A percentile compares a stretch with the other conserved stretches of the same genome.
Conservation (phyloP, 1,140 invertebrate genomes). For the Centruroides vittatus region DNA sequence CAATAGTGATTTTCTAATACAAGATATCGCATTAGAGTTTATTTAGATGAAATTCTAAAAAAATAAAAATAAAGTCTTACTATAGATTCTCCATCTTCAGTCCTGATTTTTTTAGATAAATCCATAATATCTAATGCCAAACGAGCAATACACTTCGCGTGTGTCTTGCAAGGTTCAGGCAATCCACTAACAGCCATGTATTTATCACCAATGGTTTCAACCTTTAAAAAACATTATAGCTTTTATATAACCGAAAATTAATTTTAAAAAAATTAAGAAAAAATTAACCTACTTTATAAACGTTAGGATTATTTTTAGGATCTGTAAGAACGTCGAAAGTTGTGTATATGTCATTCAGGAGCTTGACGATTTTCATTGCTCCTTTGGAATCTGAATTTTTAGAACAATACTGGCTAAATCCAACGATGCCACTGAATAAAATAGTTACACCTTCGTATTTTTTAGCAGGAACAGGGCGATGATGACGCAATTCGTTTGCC, state of each 20-base stretch:
- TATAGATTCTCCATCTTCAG: conserved; percentile 62
- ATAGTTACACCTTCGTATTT: conserved; percentile 78
- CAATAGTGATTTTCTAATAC: conserved; percentile 76
- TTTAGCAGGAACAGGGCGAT: conserved; percentile 69
- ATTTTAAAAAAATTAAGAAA: neutral
- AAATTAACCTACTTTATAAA: conserved; percentile 63
- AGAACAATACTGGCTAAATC: conserved; percentile 75
- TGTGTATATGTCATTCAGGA: conserved; percentile 81
- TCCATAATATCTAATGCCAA: conserved; percentile 95
- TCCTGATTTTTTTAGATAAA: conserved; percentile 64
- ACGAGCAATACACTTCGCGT: conserved; percentile 82
- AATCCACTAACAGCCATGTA: conserved; percentile 98
- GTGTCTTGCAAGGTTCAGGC: conserved; percentile 76
- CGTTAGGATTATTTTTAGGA: conserved; percentile 75
- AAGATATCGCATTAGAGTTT: neutral
- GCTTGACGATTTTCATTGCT: conserved; percentile 82
- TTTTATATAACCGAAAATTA: conserved; percentile 1
- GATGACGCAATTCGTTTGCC: conserved; percentile 79
- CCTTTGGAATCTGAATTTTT: conserved; percentile 63
- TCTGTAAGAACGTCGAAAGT: conserved; percentile 83
- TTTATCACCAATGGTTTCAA: conserved; percentile 98
- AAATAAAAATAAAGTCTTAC: conserved; percentile 40
- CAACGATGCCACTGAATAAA: conserved; percentile 86
- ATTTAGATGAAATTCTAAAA: no score
- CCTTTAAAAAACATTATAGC: conserved; percentile 40